phyloP scores from a whole-genome alignment of 2,888 invertebrate species.

The Hydrotaea cyrtoneurina region DNA sequence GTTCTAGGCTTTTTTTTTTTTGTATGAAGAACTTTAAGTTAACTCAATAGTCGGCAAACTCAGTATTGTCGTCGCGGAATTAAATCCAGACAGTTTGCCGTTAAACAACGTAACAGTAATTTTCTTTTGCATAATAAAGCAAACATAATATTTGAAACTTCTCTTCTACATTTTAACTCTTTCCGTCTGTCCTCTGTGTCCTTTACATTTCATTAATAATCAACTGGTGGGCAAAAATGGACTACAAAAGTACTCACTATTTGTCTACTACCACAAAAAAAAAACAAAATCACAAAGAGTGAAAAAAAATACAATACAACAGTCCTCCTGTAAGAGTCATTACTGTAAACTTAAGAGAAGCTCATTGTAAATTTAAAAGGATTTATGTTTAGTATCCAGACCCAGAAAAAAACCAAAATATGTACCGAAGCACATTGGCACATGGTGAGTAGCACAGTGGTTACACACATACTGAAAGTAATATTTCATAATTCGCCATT shows the following conservation, averaged over 20 bases:
- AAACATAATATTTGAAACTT: no score
- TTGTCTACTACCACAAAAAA: background rate
- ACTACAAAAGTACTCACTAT: conserved; percentile 8
- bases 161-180: no score
- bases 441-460: background rate
- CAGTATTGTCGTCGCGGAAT: no score
- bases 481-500: no score
- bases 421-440: background rate
- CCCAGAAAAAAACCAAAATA: background rate
- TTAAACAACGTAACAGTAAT: no score
- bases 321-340: conserved; percentile 36
- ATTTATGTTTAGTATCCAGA: conserved; percentile 52
- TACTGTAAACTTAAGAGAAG: conserved; percentile 46
- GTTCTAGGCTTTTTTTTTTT: no score
- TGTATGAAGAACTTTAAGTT: no score
- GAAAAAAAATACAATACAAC: background rate
- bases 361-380: conserved; percentile 65
- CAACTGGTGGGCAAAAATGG: conserved; percentile 53
- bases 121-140: no score
- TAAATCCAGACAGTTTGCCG: no score
- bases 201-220: conserved; percentile 61
- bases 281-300: background rate
- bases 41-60: no score
- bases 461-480: no score
- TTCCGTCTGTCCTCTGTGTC: background rate